These are phyloP conservation scores for Caloenas nicobarica DNA, from an alignment of 2,113 vertebrate genomes.

Conservation along the genomic window DNA sequence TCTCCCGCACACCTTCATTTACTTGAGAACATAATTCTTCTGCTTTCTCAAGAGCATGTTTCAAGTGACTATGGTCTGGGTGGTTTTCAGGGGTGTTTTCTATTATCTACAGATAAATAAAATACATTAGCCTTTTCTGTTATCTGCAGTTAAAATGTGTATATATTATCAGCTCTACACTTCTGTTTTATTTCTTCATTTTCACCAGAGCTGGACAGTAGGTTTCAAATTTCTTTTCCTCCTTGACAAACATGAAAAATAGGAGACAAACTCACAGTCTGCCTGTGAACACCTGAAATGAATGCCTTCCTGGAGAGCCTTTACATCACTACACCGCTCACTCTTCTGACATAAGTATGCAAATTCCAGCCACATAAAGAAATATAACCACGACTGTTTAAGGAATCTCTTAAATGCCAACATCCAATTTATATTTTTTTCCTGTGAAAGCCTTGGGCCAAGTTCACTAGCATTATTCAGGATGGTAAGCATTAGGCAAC, in stretches of 20 bases:
- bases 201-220: neutral
- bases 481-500: neutral
- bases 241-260: neutral
- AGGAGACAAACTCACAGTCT: neutral
- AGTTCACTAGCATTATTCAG: neutral
- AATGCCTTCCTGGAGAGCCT: neutral
- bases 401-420: neutral
- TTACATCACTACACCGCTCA: neutral
- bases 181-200: neutral
- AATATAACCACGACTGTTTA: accelerated
- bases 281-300: neutral
- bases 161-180: neutral
- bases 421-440: neutral
- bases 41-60: conserved; percentile 93
- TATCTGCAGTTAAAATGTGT: neutral
- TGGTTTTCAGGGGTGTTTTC: conserved; percentile 97
- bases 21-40: conserved; percentile 98
- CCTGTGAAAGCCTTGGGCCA: neutral
- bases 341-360: neutral
- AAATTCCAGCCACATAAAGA: neutral
- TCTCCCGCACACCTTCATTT: conserved; percentile 96
- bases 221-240: neutral
- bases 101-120: conserved; percentile 81
- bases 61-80: conserved; percentile 94
- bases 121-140: neutral